Base-by-base conservation (phyloP, 2,113 vertebrate species). In the Brienomyrus brachyistius region DNA sequence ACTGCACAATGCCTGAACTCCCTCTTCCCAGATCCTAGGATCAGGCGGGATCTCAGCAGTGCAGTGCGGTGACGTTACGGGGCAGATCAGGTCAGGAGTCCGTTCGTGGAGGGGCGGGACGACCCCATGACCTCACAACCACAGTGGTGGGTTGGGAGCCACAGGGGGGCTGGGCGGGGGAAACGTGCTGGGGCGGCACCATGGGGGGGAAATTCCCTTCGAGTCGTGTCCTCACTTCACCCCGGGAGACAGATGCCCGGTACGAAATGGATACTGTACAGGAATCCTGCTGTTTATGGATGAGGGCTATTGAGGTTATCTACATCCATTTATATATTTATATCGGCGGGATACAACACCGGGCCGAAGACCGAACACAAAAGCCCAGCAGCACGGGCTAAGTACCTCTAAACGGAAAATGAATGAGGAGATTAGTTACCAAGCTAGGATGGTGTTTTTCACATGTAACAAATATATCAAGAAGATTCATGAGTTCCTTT, bases 201-300 rank as follows among this genome's bases (percentile, higher is more conserved):
- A n/a, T n/a, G n/a, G 21, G 43, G 62, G 80, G 80, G 17, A 70
- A 83, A 84, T 40, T 85, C 83, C 83, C 47, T 50, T 10, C 47
- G 5, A 50, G 17, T 50, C 3, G 40, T 51, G 45, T 85, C 83
- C 83, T 85, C 83, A 48, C n/a, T n/a, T 85, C 83, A 85, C 83
- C 83, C 45, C n/a, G 21, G 45, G 19, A 85, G 83, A 50, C 48
- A 85, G 82, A 84, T 84, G 82, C 47, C 45, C 82, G 43, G 19
- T 47, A 84, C 23, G 83, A 85, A 85, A 85, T n/a, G 10, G 83
- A 85, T 48, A 77, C 70, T 40, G 31, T 77, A 40, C 70, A 48
- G 83, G 45, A 85, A 85, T 85, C 48, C 83, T 85, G 23, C 45
- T 85, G 47, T 85, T 50, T 85, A 50, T 85, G 83, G 83, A 31